Evolutionary conservation across 1,140 invertebrate species (phyloP).

Genomic region (Drosophila mayri): DNA sequence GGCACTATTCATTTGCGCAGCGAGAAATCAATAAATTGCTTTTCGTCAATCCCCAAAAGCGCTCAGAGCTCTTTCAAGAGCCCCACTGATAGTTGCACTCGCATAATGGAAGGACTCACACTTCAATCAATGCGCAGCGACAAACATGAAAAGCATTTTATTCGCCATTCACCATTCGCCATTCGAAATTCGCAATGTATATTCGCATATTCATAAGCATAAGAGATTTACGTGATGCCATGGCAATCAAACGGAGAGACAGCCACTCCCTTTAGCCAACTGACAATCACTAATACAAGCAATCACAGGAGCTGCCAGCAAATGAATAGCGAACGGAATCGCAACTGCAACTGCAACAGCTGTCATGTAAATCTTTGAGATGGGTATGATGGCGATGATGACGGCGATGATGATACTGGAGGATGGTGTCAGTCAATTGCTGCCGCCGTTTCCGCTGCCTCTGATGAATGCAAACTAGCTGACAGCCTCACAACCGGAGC

Average conservation of each 20-base stretch:
- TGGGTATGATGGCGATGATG: neutral
- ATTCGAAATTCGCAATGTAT: constrained; percentile 5
- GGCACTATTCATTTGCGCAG: constrained; percentile 38
- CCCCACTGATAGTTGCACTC: constrained; percentile 10
- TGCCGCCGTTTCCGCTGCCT: constrained; percentile 32
- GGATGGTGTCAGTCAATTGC: constrained; percentile 66
- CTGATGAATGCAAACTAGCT: constrained; percentile 72
- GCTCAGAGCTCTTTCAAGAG: constrained; percentile 6
- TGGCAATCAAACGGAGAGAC: constrained; percentile 61
- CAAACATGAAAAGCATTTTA: constrained; percentile 57
- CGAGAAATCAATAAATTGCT: constrained; percentile 68
- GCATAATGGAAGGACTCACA: constrained; percentile 43
- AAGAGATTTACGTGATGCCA: constrained; percentile 63
- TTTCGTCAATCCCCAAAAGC: constrained; percentile 46
- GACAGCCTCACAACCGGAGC: constrained; percentile 34
- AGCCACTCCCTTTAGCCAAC: constrained; percentile 30
- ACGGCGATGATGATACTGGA: constrained; percentile 10
- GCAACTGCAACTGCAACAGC: constrained; percentile 63
- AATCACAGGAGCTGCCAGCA: constrained; percentile 62
- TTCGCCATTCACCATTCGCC: constrained; percentile 20
- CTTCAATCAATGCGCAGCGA: constrained; percentile 64
- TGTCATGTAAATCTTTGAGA: constrained; percentile 70
- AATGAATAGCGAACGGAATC: constrained; percentile 72
- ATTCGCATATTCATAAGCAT: constrained; percentile 76
- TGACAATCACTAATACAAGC: constrained; percentile 69